These are phyloP conservation scores for Brachionus asplanchnoidis DNA, from an alignment of 1,140 invertebrate species.

Conservation along the genomic window DNA sequence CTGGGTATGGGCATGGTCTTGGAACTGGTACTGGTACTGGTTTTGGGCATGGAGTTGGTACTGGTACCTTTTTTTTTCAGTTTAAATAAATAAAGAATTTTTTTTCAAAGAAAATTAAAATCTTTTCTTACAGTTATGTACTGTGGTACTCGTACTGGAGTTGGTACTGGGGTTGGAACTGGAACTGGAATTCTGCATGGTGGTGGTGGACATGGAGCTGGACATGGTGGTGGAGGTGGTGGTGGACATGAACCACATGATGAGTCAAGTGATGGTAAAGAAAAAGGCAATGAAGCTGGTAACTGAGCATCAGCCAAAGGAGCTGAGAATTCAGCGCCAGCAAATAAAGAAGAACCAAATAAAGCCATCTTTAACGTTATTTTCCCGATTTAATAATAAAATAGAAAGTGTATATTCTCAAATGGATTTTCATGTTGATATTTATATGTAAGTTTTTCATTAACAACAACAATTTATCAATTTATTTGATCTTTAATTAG, in stretches of 20 bases:
- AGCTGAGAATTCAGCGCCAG: background rate
- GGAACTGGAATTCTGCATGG: background rate
- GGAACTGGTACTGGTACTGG: constrained; percentile 17
- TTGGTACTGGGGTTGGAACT: background rate
- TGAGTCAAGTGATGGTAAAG: background rate
- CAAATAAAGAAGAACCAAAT: background rate
- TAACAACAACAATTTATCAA: background rate
- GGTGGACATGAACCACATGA: background rate
- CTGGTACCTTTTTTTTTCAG: background rate
- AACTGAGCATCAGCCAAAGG: too few species aligned
- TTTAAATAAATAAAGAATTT: too few species aligned
- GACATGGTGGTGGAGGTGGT: background rate
- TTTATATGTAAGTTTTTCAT: background rate
- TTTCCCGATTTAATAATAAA: background rate
- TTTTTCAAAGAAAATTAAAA: background rate
- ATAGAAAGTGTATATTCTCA: background rate
- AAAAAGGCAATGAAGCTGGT: background rate
- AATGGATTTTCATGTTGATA: background rate
- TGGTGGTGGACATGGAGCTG: background rate
- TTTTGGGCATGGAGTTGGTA: constrained; percentile 2
- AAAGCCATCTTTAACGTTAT: background rate
- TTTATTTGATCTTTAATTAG: background rate
- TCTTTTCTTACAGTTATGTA: background rate
- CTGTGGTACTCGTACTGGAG: background rate
- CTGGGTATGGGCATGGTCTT: background rate